phyloP scores from a whole-genome alignment of 2,888 invertebrate species.

The Dexiosoma caninum region DNA sequence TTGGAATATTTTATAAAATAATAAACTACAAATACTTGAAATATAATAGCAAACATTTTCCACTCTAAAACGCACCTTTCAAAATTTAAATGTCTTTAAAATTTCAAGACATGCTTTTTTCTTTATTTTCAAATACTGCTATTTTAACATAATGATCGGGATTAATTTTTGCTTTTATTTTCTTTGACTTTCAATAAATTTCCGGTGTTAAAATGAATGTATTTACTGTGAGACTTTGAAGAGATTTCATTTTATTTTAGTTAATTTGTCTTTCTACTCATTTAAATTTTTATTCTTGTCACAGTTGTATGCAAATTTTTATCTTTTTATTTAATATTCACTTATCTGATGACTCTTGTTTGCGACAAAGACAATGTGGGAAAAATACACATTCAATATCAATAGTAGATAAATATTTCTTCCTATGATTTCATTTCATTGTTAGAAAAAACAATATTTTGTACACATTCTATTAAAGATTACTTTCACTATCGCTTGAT shows the following conservation, averaged over 20 bases:
- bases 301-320: slow-evolving; percentile 58
- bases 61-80: not conserved
- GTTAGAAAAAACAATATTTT: not conserved
- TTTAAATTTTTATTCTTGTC: slow-evolving; percentile 48
- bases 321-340: slow-evolving; percentile 7
- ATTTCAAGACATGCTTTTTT: not conserved
- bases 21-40: not conserved
- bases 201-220: slow-evolving; percentile 6
- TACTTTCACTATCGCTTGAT: slow-evolving; percentile 56
- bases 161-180: not conserved
- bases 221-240: not conserved
- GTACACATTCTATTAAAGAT: slow-evolving; percentile 16
- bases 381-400: slow-evolving; percentile 11
- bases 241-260: slow-evolving; percentile 23
- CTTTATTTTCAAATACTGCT: not conserved
- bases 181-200: slow-evolving; percentile 19
- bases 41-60: slow-evolving; percentile 4
- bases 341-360: slow-evolving; percentile 30
- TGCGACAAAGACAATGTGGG: not conserved
- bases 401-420: not conserved
- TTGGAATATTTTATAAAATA: not conserved
- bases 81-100: not conserved
- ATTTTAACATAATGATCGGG: not conserved
- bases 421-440: not conserved
- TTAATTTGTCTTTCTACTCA: slow-evolving; percentile 13